These are phyloP conservation scores for Calephelis perditalis DNA, from an alignment of 2,888 invertebrate genomes.

Conservation along the genomic window DNA sequence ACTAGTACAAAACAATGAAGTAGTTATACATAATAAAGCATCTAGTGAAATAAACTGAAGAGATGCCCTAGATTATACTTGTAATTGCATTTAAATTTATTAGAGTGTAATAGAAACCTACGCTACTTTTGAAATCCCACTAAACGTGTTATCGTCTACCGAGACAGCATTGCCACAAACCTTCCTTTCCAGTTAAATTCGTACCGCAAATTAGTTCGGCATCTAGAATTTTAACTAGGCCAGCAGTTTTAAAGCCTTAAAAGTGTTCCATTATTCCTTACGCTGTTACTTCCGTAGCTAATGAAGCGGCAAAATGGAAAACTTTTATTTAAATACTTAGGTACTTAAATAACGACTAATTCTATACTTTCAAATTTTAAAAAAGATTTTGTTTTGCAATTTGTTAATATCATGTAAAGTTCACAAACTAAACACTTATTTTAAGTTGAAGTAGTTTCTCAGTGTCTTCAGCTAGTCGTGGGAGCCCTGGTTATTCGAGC, in stretches of 20 bases:
- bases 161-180: slow-evolving; percentile 7
- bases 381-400: too few relatives aligned
- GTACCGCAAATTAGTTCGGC: slow-evolving; percentile 15
- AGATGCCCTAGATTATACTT: neutral
- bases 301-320: neutral
- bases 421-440: too few relatives aligned
- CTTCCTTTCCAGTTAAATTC: slow-evolving; percentile 16
- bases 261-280: neutral
- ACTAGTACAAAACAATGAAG: too few relatives aligned
- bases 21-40: too few relatives aligned
- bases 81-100: slow-evolving; percentile 9
- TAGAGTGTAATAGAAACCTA: slow-evolving; percentile 4
- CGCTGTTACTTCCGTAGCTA: neutral
- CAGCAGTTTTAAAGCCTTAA: neutral
- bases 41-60: neutral
- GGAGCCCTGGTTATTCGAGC: too few relatives aligned
- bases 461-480: too few relatives aligned
- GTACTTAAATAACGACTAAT: too few relatives aligned
- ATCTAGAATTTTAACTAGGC: slow-evolving; percentile 5
- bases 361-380: too few relatives aligned
- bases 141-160: neutral
- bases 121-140: slow-evolving; percentile 12
- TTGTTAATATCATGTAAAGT: too few relatives aligned
- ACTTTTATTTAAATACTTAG: neutral
- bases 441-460: too few relatives aligned